Conservation (phyloP, 92 coral and sea anemone genomes). For the Phymanthus crucifer region DNA sequence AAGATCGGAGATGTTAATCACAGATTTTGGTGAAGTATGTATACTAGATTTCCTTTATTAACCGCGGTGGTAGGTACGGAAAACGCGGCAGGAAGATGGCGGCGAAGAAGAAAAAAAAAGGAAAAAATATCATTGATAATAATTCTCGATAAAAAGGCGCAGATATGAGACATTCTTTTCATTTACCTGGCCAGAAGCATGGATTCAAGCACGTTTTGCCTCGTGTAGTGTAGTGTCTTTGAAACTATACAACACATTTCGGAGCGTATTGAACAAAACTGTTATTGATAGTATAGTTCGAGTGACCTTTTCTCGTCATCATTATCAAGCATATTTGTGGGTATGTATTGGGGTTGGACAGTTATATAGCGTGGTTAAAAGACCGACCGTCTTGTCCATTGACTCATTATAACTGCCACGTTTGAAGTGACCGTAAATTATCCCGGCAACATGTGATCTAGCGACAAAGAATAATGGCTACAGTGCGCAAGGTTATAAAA, state of each 20-base stretch:
- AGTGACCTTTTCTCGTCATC: slow-evolving; percentile 4
- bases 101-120: background rate
- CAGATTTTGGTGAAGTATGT: background rate
- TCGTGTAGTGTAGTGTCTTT: background rate
- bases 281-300: background rate
- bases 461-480: background rate
- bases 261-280: background rate
- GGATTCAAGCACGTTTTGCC: background rate
- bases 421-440: background rate
- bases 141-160: background rate
- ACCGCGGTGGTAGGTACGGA: background rate
- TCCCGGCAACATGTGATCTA: background rate
- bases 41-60: background rate
- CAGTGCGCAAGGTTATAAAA: background rate
- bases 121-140: background rate
- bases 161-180: background rate
- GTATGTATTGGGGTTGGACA: background rate
- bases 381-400: background rate
- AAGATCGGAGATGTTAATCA: background rate
- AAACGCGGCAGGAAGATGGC: slow-evolving; percentile 10
- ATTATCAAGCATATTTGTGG: background rate
- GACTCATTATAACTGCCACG: background rate
- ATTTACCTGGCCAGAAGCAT: background rate
- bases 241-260: background rate
- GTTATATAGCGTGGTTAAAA: background rate